A percentile compares a stretch with the other conserved stretches of the same genome.
Evolutionary conservation across 2,888 invertebrate genomes (phyloP).

Genomic region (Metacarcinus magister): DNA sequence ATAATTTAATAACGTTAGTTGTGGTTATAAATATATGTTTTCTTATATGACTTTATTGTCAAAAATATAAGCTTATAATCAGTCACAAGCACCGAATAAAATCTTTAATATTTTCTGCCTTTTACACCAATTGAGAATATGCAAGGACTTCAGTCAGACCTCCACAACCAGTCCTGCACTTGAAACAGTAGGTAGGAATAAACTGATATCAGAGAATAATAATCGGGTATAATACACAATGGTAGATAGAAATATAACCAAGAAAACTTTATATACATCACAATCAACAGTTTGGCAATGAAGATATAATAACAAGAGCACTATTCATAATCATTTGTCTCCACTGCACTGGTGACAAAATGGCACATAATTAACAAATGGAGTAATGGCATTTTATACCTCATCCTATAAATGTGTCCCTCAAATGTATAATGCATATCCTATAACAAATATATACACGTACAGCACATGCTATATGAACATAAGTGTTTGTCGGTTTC

Average conservation of each 20-base stretch:
- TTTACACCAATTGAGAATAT: neutral
- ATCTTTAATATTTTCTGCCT: neutral
- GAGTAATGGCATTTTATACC: neutral
- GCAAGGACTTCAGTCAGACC: neutral
- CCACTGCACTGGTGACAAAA: neutral
- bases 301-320: neutral
- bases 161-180: neutral
- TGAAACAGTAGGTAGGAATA: neutral
- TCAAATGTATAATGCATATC: neutral
- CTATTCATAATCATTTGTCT: neutral
- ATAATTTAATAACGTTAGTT: no score
- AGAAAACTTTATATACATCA: neutral
- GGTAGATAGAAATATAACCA: neutral
- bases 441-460: neutral
- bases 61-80: neutral
- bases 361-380: neutral
- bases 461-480: neutral
- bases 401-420: neutral
- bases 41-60: neutral
- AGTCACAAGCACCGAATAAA: neutral
- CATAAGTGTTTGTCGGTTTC: neutral
- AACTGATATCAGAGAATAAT: slow-evolving; percentile 18
- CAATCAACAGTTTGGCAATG: neutral
- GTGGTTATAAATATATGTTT: neutral
- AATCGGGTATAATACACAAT: neutral